Evolutionary conservation across 2,888 invertebrate species (phyloP).

Genomic region (Caenorhabditis sp.): DNA sequence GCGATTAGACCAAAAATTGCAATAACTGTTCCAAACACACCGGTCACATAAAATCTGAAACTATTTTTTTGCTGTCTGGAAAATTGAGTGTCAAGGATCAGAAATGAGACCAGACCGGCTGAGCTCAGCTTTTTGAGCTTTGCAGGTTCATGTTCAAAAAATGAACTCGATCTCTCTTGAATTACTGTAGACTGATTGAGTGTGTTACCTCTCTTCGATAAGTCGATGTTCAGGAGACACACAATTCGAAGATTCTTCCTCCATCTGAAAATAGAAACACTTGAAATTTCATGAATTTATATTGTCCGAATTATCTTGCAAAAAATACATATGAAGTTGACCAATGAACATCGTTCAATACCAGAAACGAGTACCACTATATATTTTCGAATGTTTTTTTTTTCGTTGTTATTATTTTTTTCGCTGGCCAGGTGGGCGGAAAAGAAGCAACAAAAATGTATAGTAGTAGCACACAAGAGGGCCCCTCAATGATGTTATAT

Average conservation of each 20-base stretch:
- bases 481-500: background rate
- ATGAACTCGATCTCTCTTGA: no score
- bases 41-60: conserved; percentile 58
- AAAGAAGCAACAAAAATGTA: conserved; percentile 3
- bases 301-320: background rate
- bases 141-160: no score
- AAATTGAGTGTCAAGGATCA: background rate
- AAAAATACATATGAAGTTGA: background rate
- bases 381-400: no score
- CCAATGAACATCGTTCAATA: background rate
- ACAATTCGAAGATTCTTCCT: conserved; percentile 27
- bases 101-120: no score
- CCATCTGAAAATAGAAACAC: conserved; percentile 8
- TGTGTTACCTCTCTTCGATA: conserved; percentile 26
- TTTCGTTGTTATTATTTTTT: no score
- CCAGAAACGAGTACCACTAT: background rate
- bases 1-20: conserved; percentile 65
- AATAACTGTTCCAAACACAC: conserved; percentile 57
- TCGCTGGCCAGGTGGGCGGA: no score
- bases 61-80: background rate
- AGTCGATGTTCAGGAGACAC: conserved; percentile 34
- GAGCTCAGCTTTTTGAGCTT: no score
- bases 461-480: background rate
- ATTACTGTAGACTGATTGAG: no score
- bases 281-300: background rate